Conservation (phyloP, 2,888 invertebrate species). For the Chalcis sispes region DNA sequence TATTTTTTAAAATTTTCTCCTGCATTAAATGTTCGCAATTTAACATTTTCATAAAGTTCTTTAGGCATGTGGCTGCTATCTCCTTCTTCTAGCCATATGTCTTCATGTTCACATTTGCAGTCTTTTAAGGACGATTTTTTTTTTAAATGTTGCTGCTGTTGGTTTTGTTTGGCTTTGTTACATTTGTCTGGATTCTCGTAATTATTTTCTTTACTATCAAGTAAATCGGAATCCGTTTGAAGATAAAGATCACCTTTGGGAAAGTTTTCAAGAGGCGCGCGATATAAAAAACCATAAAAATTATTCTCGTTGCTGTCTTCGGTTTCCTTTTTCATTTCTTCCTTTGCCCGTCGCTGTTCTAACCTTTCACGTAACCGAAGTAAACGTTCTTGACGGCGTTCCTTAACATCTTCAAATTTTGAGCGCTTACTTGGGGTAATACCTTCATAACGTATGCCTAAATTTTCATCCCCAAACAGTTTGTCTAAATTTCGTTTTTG, state of each 20-base stretch:
- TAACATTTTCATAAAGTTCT: slow-evolving; percentile 58
- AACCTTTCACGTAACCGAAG: slow-evolving; percentile 29
- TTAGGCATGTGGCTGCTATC: slow-evolving; percentile 46
- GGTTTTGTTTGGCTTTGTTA: background rate
- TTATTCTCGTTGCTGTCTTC: slow-evolving; percentile 62
- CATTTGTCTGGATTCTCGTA: background rate
- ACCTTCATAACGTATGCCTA: slow-evolving; percentile 47
- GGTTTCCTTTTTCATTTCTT: slow-evolving; percentile 16
- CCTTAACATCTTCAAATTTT: slow-evolving; percentile 58
- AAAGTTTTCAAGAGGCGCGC: slow-evolving; percentile 60
- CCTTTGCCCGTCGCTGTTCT: slow-evolving; percentile 1
- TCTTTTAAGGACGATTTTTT: too few relatives aligned
- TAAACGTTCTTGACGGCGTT: slow-evolving; percentile 44
- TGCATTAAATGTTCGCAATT: slow-evolving; percentile 25
- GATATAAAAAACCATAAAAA: slow-evolving; percentile 64
- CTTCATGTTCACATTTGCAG: slow-evolving; percentile 43
- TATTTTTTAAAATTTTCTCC: slow-evolving; percentile 54
- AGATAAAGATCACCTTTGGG: slow-evolving; percentile 64
- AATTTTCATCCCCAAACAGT: slow-evolving; percentile 56
- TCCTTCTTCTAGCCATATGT: slow-evolving; percentile 52
- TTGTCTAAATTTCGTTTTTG: background rate
- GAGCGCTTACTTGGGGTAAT: slow-evolving; percentile 21
- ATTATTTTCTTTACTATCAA: background rate
- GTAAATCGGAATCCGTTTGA: slow-evolving; percentile 48
- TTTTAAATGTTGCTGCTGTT: background rate